A percentile compares a stretch with the other conserved stretches of the same genome.
phyloP scores from a whole-genome alignment of 2,888 invertebrate genomes.

The Chamaedrilus cognettii region DNA sequence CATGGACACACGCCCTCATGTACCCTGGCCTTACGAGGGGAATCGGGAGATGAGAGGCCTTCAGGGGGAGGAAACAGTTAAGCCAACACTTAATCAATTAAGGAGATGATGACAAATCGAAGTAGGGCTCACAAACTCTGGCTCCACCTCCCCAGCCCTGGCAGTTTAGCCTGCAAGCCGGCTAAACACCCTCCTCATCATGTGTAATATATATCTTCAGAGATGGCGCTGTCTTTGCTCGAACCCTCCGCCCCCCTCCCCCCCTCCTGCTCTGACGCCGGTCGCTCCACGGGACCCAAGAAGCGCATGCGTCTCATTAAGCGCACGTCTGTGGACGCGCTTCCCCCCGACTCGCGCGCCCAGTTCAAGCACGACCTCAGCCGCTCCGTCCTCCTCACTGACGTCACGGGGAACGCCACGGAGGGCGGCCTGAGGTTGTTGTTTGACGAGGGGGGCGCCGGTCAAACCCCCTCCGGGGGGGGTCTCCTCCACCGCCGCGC shows the following conservation, averaged over 20 bases:
- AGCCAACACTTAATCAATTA: too few species aligned
- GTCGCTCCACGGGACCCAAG: background rate
- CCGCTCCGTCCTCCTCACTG: too few species aligned
- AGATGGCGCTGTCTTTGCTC: background rate
- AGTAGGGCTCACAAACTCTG: too few species aligned
- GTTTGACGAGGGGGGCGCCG: background rate
- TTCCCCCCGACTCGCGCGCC: conserved; percentile 32
- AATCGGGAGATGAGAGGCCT: too few species aligned
- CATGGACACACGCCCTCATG: too few species aligned
- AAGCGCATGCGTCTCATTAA: conserved; percentile 30
- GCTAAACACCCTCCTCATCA: conserved; percentile 5
- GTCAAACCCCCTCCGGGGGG: background rate
- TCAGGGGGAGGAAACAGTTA: too few species aligned
- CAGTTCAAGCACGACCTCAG: too few species aligned
- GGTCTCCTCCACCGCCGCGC: conserved; percentile 46
- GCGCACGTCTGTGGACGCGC: conserved; percentile 35
- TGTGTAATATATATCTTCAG: background rate
- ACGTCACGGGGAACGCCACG: too few species aligned
- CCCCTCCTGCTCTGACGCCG: background rate
- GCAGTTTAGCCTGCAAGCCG: too few species aligned
- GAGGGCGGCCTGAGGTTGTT: background rate
- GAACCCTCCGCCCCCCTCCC: background rate
- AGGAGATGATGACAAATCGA: too few species aligned
- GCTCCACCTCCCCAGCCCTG: too few species aligned
- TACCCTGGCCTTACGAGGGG: too few species aligned